Percentiles rank a stretch among this genome's conserved stretches.
phyloP scores from a whole-genome alignment of 2,888 invertebrate species.

The Machimus atricapillus region DNA sequence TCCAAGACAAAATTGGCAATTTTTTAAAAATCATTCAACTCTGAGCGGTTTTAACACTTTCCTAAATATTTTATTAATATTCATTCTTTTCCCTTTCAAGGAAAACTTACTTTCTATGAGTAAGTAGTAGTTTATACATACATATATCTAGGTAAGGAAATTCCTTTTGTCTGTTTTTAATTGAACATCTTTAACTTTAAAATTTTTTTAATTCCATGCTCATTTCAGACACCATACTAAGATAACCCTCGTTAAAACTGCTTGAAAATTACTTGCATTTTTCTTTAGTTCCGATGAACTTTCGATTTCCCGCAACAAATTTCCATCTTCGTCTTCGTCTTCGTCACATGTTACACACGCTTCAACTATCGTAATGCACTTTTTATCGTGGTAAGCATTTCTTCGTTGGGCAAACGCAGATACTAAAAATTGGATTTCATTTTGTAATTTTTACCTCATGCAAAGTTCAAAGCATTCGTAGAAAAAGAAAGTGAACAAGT shows the following conservation, averaged over 20 bases:
- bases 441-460: constrained; percentile 27
- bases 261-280: neutral
- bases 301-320: neutral
- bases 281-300: neutral
- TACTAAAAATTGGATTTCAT: neutral
- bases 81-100: too few species aligned
- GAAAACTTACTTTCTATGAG: too few species aligned
- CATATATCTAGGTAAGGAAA: too few species aligned
- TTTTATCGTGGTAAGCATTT: neutral
- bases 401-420: neutral
- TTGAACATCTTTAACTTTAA: too few species aligned
- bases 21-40: too few species aligned
- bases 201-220: neutral
- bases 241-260: neutral
- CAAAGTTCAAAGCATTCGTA: constrained; percentile 7
- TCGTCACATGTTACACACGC: neutral
- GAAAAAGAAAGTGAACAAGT: constrained; percentile 38
- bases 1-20: too few species aligned
- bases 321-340: neutral
- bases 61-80: too few species aligned
- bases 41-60: too few species aligned
- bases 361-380: neutral
- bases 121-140: too few species aligned
- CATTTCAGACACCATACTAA: neutral
- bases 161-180: too few species aligned